Conservation (phyloP, 2,888 invertebrate species). For the Agapostemon virescens region DNA sequence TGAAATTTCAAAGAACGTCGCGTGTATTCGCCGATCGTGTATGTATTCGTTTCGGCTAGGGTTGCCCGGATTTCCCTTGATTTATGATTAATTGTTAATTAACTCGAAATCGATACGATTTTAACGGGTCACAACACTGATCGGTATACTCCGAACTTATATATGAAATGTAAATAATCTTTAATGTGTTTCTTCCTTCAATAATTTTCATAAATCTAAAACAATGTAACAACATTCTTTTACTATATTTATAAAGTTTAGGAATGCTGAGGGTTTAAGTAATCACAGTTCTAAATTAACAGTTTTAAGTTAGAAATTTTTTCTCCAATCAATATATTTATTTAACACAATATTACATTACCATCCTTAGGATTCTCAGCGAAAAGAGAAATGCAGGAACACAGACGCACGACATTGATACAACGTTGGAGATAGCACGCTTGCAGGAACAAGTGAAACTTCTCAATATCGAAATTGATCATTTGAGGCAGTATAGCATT, state of each 20-base stretch:
- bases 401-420: constrained; percentile 35
- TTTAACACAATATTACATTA: neutral
- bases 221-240: neutral
- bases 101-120: neutral
- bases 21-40: neutral
- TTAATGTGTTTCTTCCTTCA: neutral
- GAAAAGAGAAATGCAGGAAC: constrained; percentile 8
- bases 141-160: too few species aligned
- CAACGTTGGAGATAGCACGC: constrained; percentile 37
- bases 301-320: neutral
- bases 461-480: constrained; percentile 51
- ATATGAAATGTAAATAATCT: neutral
- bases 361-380: constrained; percentile 3
- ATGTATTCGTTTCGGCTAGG: neutral
- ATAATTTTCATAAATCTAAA: too few species aligned
- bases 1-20: neutral
- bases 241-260: neutral
- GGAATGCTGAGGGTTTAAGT: too few species aligned
- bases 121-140: too few species aligned
- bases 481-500: constrained; percentile 37
- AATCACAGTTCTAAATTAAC: too few species aligned
- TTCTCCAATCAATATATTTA: neutral
- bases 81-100: neutral
- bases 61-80: neutral
- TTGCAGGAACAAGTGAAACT: constrained; percentile 59